phyloP scores from a whole-genome alignment of 2,113 vertebrate genomes.

The Odobenus rosmarus region DNA sequence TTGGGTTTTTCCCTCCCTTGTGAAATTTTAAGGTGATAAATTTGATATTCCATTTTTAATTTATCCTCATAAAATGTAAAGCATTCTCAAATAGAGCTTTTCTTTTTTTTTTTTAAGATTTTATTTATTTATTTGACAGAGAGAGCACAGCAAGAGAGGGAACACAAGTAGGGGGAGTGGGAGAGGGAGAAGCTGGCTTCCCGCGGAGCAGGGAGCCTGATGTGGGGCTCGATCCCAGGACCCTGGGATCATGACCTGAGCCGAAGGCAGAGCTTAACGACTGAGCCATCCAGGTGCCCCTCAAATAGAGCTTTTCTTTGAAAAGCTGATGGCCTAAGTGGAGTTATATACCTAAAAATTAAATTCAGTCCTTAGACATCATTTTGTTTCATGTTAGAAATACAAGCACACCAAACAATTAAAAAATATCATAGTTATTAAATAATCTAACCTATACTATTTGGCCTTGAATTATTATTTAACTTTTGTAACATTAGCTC shows the following conservation, averaged over 20 bases:
- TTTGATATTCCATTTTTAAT: background rate
- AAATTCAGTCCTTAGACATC: background rate
- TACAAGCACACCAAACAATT: background rate
- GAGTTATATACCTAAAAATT: slow-evolving; percentile 30
- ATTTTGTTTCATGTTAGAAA: slow-evolving; percentile 48
- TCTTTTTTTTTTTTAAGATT: background rate
- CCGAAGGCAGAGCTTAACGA: too few species aligned
- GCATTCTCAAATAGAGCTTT: slow-evolving; percentile 14
- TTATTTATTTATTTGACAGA: too few species aligned
- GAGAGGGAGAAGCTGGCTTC: too few species aligned
- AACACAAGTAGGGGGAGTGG: too few species aligned
- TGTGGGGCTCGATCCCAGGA: too few species aligned
- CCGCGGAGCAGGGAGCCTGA: too few species aligned
- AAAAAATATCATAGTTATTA: slow-evolving; percentile 14
- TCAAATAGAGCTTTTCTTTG: slow-evolving; percentile 23
- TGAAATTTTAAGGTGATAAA: slow-evolving; percentile 6
- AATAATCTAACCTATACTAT: background rate
- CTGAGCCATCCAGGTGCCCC: too few species aligned
- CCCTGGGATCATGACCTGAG: too few species aligned
- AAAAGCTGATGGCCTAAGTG: slow-evolving; percentile 18
- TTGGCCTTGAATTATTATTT: background rate
- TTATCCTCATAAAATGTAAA: background rate
- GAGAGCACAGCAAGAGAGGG: too few species aligned
- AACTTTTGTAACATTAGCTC: slow-evolving; percentile 27
- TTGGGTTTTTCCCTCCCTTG: background rate